Evolutionary conservation across 2,888 invertebrate species (phyloP).

Genomic region (Galeruca laticollis): DNA sequence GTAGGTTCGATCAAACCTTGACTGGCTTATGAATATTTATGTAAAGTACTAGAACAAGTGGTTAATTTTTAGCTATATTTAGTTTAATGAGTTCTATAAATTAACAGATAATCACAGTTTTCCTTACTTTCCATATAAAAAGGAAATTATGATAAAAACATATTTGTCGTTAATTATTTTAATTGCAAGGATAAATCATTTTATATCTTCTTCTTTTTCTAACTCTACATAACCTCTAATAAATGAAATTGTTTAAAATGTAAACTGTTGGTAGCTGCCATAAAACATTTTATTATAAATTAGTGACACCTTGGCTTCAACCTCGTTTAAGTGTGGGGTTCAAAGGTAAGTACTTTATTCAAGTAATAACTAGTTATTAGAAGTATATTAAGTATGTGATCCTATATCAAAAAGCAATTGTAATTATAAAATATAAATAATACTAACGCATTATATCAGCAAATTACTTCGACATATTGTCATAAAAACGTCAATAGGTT

Average conservation of each 20-base stretch:
- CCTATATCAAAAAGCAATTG: constrained; percentile 42
- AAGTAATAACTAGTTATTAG: constrained; percentile 43
- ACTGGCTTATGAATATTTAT: constrained; percentile 1
- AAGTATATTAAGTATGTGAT: constrained; percentile 43
- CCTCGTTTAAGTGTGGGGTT: constrained; percentile 35
- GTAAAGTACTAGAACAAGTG: not conserved
- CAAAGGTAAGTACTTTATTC: constrained; percentile 42
- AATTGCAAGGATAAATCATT: too few relatives aligned
- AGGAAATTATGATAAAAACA: not conserved
- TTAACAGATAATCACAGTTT: constrained; percentile 19
- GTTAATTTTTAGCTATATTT: constrained; percentile 25
- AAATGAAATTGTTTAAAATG: too few relatives aligned
- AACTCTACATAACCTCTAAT: not conserved
- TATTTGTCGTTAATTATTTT: not conserved
- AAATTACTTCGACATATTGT: constrained; percentile 48
- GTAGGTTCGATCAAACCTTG: not conserved
- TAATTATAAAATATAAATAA: constrained; percentile 45
- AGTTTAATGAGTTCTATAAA: constrained; percentile 25
- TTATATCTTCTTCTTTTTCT: not conserved
- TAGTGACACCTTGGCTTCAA: constrained; percentile 31
- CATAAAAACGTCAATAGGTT: constrained; percentile 48
- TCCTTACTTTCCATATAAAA: not conserved
- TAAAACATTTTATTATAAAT: constrained; percentile 4
- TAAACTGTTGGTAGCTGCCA: not conserved
- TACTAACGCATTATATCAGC: constrained; percentile 41